phyloP scores from a whole-genome alignment of 2,797 vertebrate species.

The Chelidonichthys spinosus region DNA sequence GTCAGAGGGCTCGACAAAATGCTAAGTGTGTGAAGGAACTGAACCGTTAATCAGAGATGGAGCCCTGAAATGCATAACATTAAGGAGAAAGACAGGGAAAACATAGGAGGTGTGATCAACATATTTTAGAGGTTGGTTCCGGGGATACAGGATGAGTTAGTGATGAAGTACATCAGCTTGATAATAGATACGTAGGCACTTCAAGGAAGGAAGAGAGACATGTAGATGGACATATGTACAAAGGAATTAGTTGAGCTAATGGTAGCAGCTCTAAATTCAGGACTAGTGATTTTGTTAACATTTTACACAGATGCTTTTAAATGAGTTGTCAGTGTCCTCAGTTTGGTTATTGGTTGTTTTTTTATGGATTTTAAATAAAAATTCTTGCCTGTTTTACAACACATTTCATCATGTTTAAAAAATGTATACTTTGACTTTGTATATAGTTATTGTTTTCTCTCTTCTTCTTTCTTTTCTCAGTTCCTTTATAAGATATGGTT shows the following conservation, averaged over 20 bases:
- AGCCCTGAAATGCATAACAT: slow-evolving; percentile 16
- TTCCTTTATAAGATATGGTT: neutral
- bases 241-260: neutral
- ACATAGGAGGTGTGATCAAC: slow-evolving; percentile 39
- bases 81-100: slow-evolving; percentile 3
- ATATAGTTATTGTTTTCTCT: neutral
- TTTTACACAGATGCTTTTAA: neutral
- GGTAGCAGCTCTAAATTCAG: neutral
- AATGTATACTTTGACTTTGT: neutral
- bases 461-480: too few relatives aligned
- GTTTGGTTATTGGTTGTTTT: neutral
- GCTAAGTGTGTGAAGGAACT: slow-evolving; percentile 15
- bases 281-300: neutral
- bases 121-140: slow-evolving; percentile 11
- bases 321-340: neutral
- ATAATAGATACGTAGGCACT: slow-evolving; percentile 4
- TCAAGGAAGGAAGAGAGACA: neutral
- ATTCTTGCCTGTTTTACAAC: neutral
- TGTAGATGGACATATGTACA: neutral
- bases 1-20: slow-evolving; percentile 15
- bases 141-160: slow-evolving; percentile 6
- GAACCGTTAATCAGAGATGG: slow-evolving; percentile 4
- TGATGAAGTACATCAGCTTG: slow-evolving; percentile 12
- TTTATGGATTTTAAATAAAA: neutral
- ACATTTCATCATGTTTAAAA: neutral